A percentile compares a stretch with the other conserved stretches of the same genome.
Evolutionary conservation across 2,797 vertebrate genomes (phyloP).

Genomic region (Lepilemur ruficaudatus): DNA sequence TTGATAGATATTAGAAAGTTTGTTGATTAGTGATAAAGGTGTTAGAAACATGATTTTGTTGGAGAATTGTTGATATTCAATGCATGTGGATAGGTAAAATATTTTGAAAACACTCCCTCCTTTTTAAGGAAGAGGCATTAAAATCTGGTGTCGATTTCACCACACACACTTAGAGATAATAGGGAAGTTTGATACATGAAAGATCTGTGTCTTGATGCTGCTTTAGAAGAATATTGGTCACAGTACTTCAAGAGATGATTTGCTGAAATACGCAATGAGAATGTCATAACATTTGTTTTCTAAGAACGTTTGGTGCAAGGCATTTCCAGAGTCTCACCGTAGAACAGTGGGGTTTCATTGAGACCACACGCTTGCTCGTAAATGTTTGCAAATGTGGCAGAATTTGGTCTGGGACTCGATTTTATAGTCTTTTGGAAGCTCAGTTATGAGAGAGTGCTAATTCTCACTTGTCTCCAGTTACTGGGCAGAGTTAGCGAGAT

Average conservation of each 20-base stretch:
- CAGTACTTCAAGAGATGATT: background rate
- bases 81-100: background rate
- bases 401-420: background rate
- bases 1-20: background rate
- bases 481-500: background rate
- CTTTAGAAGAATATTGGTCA: background rate
- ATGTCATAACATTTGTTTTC: background rate
- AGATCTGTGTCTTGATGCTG: background rate
- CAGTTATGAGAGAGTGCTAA: background rate
- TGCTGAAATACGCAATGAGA: background rate
- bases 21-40: background rate
- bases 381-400: background rate
- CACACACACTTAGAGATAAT: background rate
- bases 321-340: background rate
- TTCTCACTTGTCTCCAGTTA: background rate
- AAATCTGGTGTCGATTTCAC: background rate
- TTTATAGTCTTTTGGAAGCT: background rate
- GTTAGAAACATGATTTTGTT: background rate
- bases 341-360: background rate
- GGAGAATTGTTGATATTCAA: background rate
- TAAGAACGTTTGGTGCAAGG: background rate
- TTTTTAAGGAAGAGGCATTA: background rate
- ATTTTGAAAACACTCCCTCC: background rate
- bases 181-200: background rate
- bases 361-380: background rate